These are phyloP conservation scores for Passer montanus DNA, from an alignment of 2,113 vertebrate species.

Conservation along the genomic window DNA sequence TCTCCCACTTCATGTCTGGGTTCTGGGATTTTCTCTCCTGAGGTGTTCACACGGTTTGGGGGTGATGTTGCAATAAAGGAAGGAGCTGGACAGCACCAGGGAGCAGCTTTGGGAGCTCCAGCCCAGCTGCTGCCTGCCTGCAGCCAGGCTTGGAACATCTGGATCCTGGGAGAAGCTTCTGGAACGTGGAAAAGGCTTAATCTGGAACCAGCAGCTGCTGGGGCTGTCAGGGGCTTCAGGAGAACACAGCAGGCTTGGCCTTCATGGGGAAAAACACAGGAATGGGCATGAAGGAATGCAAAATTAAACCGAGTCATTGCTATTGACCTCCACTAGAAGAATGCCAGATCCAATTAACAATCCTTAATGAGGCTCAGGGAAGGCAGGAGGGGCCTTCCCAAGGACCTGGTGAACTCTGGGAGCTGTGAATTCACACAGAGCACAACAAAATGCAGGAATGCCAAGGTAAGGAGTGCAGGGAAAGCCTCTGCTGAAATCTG, in stretches of 20 bases:
- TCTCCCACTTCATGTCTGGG: not conserved
- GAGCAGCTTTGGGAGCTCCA: not conserved
- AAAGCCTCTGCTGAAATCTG: not conserved
- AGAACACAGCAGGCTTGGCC: not conserved
- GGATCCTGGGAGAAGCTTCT: not conserved
- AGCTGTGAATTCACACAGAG: not conserved
- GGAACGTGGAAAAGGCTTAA: not conserved
- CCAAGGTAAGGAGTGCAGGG: not conserved
- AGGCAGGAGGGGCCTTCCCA: not conserved
- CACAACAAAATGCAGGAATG: not conserved
- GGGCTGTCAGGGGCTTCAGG: not conserved
- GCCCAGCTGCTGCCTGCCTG: not conserved
- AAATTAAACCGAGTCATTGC: not conserved
- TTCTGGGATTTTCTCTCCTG: not conserved
- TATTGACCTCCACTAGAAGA: constrained; percentile 17
- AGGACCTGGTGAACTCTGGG: not conserved
- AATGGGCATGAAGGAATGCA: not conserved
- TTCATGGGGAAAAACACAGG: not conserved
- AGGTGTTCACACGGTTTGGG: not conserved
- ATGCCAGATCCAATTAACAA: not conserved
- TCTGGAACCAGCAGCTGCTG: not conserved
- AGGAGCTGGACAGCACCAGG: not conserved
- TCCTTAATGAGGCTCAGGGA: not conserved
- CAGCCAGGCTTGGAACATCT: not conserved
- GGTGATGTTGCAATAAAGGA: not conserved